A percentile compares a stretch with the other conserved stretches of the same genome.
Conservation (phyloP, 2,888 invertebrate genomes). For the Brachyopa scutellaris region DNA sequence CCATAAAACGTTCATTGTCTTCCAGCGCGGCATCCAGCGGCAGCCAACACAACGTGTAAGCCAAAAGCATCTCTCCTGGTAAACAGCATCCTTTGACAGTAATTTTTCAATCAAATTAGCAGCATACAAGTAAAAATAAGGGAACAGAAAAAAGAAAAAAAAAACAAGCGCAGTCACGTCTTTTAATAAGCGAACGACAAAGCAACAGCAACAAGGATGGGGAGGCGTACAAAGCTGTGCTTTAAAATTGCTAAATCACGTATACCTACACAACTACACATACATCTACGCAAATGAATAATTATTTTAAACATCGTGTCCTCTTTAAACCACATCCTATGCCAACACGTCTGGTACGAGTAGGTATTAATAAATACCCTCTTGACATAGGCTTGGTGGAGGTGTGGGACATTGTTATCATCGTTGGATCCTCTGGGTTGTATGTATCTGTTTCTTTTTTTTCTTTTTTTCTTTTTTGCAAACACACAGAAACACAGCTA, state of each 20-base stretch:
- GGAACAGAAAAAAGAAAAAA: constrained; percentile 1
- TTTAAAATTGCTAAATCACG: constrained; percentile 55
- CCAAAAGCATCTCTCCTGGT: constrained; percentile 12
- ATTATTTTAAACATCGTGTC: constrained; percentile 57
- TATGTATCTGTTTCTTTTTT: too few species aligned
- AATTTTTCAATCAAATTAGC: constrained; percentile 69
- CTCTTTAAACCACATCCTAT: constrained; percentile 50
- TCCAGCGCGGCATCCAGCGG: not conserved
- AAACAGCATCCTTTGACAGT: constrained; percentile 63
- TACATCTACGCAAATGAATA: constrained; percentile 33
- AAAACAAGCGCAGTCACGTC: constrained; percentile 48
- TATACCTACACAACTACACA: not conserved
- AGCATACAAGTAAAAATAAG: too few species aligned
- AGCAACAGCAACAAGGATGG: not conserved
- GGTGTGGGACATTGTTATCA: constrained; percentile 15
- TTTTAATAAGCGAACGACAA: constrained; percentile 38
- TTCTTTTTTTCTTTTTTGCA: constrained; percentile 10
- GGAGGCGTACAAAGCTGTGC: constrained; percentile 34
- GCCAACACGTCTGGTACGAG: constrained; percentile 63
- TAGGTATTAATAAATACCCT: constrained; percentile 63
- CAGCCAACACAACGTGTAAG: constrained; percentile 3
- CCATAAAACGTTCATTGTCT: constrained; percentile 64
- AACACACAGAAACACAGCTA: constrained; percentile 61
- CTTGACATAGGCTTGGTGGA: constrained; percentile 51
- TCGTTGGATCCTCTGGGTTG: constrained; percentile 34